phyloP scores from a whole-genome alignment of 2,888 invertebrate species.

The Liposcelis brunnea region DNA sequence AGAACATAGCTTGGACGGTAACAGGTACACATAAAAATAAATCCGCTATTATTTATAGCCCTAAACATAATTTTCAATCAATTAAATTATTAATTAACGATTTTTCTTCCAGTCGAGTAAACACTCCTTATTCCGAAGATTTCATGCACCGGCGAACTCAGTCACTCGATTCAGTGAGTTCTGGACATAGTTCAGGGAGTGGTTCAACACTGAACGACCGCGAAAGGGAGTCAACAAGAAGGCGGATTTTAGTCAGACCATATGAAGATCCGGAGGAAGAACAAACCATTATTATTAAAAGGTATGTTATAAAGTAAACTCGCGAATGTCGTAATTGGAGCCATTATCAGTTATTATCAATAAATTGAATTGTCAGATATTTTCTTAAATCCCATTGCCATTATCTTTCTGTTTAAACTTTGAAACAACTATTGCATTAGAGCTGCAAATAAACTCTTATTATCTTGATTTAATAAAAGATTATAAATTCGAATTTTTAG shows the following conservation, averaged over 20 bases:
- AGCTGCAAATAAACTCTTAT: too few relatives aligned
- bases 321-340: background rate
- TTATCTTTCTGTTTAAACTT: too few relatives aligned
- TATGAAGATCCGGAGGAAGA: constrained; percentile 21
- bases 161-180: constrained; percentile 22
- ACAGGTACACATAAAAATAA: constrained; percentile 18
- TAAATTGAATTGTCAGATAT: background rate
- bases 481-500: background rate
- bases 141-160: constrained; percentile 19
- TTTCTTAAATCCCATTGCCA: too few relatives aligned
- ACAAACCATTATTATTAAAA: constrained; percentile 18
- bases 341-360: background rate
- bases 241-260: constrained; percentile 21
- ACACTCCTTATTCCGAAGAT: constrained; percentile 10
- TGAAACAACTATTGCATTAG: too few relatives aligned
- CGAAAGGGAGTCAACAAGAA: constrained; percentile 4
- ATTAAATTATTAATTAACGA: background rate
- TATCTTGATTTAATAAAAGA: background rate
- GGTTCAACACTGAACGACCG: constrained; percentile 10
- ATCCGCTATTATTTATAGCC: background rate
- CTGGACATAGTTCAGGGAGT: constrained; percentile 21
- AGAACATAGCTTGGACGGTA: constrained; percentile 19
- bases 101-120: constrained; percentile 9
- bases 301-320: constrained; percentile 19
- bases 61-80: background rate